Evolutionary conservation across 2,888 invertebrate genomes (phyloP), one percentile per base, ranked within the genome.

Genomic region (Synanthedon myopaeformis): DNA sequence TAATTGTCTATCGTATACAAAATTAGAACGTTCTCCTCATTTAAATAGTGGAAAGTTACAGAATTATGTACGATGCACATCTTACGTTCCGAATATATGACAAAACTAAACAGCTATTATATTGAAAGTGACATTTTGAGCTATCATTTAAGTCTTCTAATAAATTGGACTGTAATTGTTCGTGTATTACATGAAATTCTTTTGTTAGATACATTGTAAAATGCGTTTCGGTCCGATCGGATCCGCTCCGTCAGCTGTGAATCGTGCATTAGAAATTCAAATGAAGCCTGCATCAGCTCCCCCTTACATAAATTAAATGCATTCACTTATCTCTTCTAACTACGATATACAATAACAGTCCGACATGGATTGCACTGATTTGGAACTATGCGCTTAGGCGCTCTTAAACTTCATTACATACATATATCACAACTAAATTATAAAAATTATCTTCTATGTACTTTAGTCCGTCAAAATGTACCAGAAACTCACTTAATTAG

Each of bases 241-340:
- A 35, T 35, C 35, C 35, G 35, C 35, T 35, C 35, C 35, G 35
- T 35, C 35, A 35, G 35, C 35, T 35, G n/a, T 45, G 48, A 45
- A 45, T 35, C 35, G 35, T 35, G 10, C 13, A 49, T 49, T 49
- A 17, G 23, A 49, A 41, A 50, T 55, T 48, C 53, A 55, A 58
- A 58, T 54, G 52, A 55, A 64, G 65, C 67, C 67, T 61, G 67
- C 71, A 63, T 57, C 58, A 41, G 17, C 35, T 52, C 64, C 63
- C 67, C 66, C 66, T 67, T 71, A 76, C 71, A 74, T 76, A 81
- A 82, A 84, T 81, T 84, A 85, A 85, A 86, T 84, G 85, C 85
- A 82, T 78, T 74, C 79, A 70, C 83, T 79, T 83, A 82, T 72
- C 77, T 76, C 84, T 63, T 77, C 85, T 86, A 86, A 76, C 85